A percentile compares a stretch with the other conserved stretches of the same genome.
Conservation (phyloP, 2,888 invertebrate genomes). For the Yponomeuta evonymella region DNA sequence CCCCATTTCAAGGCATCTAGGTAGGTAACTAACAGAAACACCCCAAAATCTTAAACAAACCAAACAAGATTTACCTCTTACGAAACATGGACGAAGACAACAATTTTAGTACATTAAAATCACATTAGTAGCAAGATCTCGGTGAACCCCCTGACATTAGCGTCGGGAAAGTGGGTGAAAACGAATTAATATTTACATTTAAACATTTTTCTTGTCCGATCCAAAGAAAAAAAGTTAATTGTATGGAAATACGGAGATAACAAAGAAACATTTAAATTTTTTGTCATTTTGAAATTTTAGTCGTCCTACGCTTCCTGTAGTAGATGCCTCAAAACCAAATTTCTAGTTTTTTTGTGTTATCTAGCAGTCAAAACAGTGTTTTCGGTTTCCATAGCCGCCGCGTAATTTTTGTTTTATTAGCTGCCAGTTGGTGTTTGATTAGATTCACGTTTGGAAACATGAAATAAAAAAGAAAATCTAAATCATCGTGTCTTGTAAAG, state of each 20-base stretch:
- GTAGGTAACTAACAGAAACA: no score
- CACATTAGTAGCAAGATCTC: constrained; percentile 68
- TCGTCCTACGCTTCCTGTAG: no score
- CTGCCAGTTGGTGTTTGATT: not conserved
- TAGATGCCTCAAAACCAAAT: no score
- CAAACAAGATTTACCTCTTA: constrained; percentile 42
- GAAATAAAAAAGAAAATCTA: no score
- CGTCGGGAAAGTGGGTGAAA: constrained; percentile 55
- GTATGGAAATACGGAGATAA: constrained; percentile 57
- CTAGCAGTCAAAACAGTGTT: no score
- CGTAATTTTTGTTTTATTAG: not conserved
- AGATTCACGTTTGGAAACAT: not conserved
- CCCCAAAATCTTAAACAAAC: constrained; percentile 22
- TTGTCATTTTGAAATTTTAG: not conserved
- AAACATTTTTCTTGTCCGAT: constrained; percentile 47
- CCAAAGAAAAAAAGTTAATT: constrained; percentile 57
- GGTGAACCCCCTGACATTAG: constrained; percentile 55
- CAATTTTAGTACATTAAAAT: constrained; percentile 71
- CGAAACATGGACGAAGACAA: constrained; percentile 57
- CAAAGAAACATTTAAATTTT: not conserved
- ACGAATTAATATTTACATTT: constrained; percentile 62
- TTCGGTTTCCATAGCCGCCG: no score
- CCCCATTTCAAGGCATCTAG: no score
- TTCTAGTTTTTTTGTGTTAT: no score
- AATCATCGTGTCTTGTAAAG: no score